Evolutionary conservation across 2,797 vertebrate genomes (phyloP).

Genomic region (Hybognathus amarus): DNA sequence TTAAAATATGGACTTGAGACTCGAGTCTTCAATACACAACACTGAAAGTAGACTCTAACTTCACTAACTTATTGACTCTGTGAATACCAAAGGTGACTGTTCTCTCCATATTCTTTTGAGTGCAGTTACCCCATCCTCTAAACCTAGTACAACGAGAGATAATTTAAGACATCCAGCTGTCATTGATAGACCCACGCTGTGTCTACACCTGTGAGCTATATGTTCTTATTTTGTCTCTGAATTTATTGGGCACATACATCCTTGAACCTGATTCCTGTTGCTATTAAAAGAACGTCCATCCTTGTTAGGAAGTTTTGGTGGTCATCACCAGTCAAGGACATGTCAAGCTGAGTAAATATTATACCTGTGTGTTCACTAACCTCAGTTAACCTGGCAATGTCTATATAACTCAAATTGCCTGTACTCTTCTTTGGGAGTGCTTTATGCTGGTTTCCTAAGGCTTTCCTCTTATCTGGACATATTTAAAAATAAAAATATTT

Average conservation of each 20-base stretch:
- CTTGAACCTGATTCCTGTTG: constrained; percentile 1
- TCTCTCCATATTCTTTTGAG: constrained; percentile 5
- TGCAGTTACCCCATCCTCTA: neutral
- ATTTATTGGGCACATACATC: neutral
- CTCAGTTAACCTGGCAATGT: neutral
- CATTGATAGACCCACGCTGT: neutral
- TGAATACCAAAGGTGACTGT: constrained; percentile 5
- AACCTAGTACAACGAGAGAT: neutral
- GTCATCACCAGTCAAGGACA: constrained; percentile 27
- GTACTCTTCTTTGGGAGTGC: neutral
- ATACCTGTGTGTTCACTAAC: neutral
- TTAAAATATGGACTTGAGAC: too few species aligned
- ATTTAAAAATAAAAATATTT: neutral
- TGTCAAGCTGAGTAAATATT: constrained; percentile 13
- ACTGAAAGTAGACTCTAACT: constrained; percentile 7
- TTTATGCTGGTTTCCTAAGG: neutral
- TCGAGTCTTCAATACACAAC: too few species aligned
- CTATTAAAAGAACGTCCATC: constrained; percentile 13
- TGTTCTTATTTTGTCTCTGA: neutral
- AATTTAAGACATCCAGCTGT: constrained; percentile 15
- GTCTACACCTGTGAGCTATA: neutral
- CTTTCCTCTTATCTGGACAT: neutral
- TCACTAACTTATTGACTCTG: neutral
- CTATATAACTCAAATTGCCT: neutral
- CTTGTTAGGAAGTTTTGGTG: constrained; percentile 2